A percentile compares a stretch with the other conserved stretches of the same genome.
phyloP scores from a whole-genome alignment of 2,797 vertebrate species.

The Hipposideros larvatus region DNA sequence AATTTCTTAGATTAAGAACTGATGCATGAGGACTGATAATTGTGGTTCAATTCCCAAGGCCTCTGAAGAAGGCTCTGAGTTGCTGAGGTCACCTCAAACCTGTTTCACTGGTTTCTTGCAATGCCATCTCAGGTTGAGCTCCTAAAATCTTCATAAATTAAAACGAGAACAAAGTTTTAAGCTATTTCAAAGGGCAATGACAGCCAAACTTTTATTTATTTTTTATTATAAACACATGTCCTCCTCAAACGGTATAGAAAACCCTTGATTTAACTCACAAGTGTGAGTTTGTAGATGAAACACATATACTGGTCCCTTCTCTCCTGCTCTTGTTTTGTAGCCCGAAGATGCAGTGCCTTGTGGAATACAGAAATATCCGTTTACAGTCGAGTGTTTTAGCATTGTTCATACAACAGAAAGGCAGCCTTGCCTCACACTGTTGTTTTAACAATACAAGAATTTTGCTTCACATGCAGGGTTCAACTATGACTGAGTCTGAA shows the following conservation, averaged over 20 bases:
- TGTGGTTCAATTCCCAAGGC: constrained; percentile 59
- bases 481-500: constrained; percentile 80
- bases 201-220: background rate
- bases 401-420: constrained; percentile 77
- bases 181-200: background rate
- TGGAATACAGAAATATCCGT: constrained; percentile 66
- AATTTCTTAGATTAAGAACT: constrained; percentile 60
- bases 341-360: constrained; percentile 56
- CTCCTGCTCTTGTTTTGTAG: constrained; percentile 68
- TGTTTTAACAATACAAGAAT: constrained; percentile 78
- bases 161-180: constrained; percentile 54
- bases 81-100: constrained; percentile 72
- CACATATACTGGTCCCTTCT: constrained; percentile 35
- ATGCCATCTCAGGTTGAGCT: constrained; percentile 66
- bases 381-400: constrained; percentile 67
- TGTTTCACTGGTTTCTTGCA: constrained; percentile 71
- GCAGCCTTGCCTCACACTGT: constrained; percentile 66
- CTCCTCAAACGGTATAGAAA: background rate
- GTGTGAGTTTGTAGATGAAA: constrained; percentile 64
- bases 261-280: constrained; percentile 26
- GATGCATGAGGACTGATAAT: background rate
- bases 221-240: background rate
- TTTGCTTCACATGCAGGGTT: constrained; percentile 81
- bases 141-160: constrained; percentile 72
- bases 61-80: background rate